These are phyloP conservation scores for Ophthalmolycus amberensis DNA, from an alignment of 2,113 vertebrate genomes.

Conservation along the genomic window DNA sequence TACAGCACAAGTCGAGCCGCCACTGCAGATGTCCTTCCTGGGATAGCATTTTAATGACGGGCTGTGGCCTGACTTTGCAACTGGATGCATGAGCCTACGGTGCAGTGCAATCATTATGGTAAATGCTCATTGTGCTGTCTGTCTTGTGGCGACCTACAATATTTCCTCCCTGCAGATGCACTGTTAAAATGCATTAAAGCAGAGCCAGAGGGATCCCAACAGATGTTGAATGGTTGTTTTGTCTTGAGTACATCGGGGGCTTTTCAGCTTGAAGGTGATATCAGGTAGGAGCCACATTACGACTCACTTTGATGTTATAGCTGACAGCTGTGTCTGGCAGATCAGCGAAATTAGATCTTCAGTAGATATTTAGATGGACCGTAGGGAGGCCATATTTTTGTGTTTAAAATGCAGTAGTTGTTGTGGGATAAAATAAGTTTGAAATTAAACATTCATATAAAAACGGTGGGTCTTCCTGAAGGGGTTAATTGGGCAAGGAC, in stretches of 20 bases:
- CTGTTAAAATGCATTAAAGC: slow-evolving; percentile 62
- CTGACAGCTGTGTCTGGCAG: slow-evolving; percentile 69
- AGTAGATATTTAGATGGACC: slow-evolving; percentile 33
- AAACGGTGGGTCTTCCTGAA: background rate
- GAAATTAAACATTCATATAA: slow-evolving; percentile 13
- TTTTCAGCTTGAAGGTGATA: slow-evolving; percentile 74
- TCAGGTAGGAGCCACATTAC: slow-evolving; percentile 66
- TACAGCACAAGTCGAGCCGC: slow-evolving; percentile 51
- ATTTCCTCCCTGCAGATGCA: slow-evolving; percentile 46
- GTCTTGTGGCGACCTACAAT: slow-evolving; percentile 48
- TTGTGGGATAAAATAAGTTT: background rate
- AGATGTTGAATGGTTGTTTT: slow-evolving; percentile 78
- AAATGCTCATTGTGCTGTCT: slow-evolving; percentile 56
- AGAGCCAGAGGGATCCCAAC: slow-evolving; percentile 69
- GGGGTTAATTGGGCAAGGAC: background rate
- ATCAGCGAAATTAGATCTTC: slow-evolving; percentile 52
- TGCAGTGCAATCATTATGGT: slow-evolving; percentile 49
- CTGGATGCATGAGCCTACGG: slow-evolving; percentile 50
- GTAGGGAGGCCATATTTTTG: slow-evolving; percentile 1
- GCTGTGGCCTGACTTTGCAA: slow-evolving; percentile 50
- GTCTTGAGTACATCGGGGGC: slow-evolving; percentile 57
- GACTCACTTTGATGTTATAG: slow-evolving; percentile 63
- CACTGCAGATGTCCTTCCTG: slow-evolving; percentile 52
- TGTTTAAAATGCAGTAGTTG: slow-evolving; percentile 10
- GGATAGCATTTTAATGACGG: slow-evolving; percentile 65